Percentiles rank a stretch among this genome's conserved stretches.
phyloP scores from a whole-genome alignment of 2,113 vertebrate species.

The Hoplias malabaricus region DNA sequence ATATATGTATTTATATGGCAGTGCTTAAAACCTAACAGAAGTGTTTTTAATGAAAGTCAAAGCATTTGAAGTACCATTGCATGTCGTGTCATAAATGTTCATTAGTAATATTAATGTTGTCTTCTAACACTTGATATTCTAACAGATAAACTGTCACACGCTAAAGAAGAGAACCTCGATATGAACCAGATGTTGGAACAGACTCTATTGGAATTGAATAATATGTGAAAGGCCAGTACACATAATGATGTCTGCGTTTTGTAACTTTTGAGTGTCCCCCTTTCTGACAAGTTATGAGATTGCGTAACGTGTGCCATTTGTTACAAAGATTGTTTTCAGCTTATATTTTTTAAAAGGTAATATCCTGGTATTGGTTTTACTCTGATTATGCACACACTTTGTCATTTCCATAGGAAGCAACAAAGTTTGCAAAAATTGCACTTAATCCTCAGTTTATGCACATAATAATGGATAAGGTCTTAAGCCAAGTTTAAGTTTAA shows the following conservation, averaged over 20 bases:
- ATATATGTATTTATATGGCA: slow-evolving; percentile 1
- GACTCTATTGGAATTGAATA: slow-evolving; percentile 99
- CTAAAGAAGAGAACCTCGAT: slow-evolving; percentile 98
- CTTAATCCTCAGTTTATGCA: slow-evolving; percentile 58
- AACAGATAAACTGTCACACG: slow-evolving; percentile 98
- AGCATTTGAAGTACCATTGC: slow-evolving; percentile 13
- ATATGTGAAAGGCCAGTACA: slow-evolving; percentile 90
- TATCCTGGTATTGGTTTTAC: slow-evolving; percentile 53
- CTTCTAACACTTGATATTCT: slow-evolving; percentile 79
- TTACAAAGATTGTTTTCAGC: slow-evolving; percentile 56
- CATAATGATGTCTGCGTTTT: slow-evolving; percentile 74
- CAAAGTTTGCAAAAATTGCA: slow-evolving; percentile 67
- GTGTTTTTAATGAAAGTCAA: background rate
- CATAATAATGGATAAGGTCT: slow-evolving; percentile 50
- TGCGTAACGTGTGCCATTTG: slow-evolving; percentile 58
- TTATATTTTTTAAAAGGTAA: slow-evolving; percentile 53
- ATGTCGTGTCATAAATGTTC: slow-evolving; percentile 20
- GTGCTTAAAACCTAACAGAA: background rate
- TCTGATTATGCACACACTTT: slow-evolving; percentile 63
- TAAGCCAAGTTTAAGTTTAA: slow-evolving; percentile 29
- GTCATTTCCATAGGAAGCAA: slow-evolving; percentile 51
- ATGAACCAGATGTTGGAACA: slow-evolving; percentile 99
- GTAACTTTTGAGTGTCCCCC: slow-evolving; percentile 55
- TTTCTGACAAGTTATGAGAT: slow-evolving; percentile 49
- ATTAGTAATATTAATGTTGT: slow-evolving; percentile 45